These are phyloP conservation scores for Cenopis cana DNA, from an alignment of 2,888 invertebrate genomes.

Conservation along the genomic window DNA sequence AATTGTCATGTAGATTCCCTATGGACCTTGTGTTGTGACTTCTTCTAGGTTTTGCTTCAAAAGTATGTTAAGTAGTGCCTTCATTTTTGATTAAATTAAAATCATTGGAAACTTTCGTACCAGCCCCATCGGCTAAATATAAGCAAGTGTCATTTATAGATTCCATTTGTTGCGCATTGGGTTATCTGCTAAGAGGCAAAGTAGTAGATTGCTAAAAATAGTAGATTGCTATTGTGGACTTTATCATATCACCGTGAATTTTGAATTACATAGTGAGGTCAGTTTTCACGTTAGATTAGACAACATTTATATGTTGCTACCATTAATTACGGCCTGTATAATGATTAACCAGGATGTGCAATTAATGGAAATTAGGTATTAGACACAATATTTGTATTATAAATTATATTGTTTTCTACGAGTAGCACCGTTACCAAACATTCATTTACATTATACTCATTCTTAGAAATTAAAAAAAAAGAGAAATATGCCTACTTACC, in stretches of 20 bases:
- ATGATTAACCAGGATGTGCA: background rate
- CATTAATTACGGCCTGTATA: background rate
- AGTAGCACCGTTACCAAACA: background rate
- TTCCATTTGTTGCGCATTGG: background rate
- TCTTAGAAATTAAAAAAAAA: too few species aligned
- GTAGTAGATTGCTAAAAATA: background rate
- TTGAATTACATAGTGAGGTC: background rate
- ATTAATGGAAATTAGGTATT: background rate
- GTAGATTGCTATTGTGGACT: background rate
- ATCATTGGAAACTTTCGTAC: background rate
- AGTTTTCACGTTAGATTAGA: background rate
- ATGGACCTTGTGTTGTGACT: background rate
- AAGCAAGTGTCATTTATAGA: constrained; percentile 3
- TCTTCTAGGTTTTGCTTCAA: background rate
- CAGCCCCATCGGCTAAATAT: constrained; percentile 16
- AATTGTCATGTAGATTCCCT: background rate
- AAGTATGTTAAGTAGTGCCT: background rate
- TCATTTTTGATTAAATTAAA: background rate
- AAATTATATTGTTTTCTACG: background rate
- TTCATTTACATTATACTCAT: too few species aligned
- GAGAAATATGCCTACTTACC: too few species aligned
- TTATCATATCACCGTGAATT: background rate
- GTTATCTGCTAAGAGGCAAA: background rate
- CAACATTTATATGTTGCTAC: background rate
- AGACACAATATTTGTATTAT: background rate